Percentiles rank a stretch among this genome's conserved stretches.
These are phyloP conservation scores for Ormyrus pomaceus DNA, from an alignment of 2,888 invertebrate species.

Conservation along the genomic window DNA sequence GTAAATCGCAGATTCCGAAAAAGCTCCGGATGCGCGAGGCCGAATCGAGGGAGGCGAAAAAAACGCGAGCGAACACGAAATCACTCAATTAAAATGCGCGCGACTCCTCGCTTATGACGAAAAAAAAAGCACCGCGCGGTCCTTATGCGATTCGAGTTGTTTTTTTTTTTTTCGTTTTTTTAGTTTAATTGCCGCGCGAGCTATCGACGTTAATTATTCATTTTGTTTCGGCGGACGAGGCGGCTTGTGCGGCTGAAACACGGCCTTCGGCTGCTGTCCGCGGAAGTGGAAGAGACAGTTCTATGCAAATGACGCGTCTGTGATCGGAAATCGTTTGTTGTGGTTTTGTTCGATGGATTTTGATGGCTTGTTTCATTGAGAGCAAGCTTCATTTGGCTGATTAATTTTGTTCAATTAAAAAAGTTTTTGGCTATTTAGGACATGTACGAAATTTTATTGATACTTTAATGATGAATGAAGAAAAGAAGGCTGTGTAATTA, in stretches of 20 bases:
- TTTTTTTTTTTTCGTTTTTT: neutral
- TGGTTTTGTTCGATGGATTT: no score
- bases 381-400: no score
- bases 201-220: constrained; percentile 21
- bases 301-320: no score
- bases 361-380: no score
- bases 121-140: constrained; percentile 2
- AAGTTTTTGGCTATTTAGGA: no score
- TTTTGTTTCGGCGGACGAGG: neutral
- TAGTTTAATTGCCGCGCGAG: neutral
- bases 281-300: no score
- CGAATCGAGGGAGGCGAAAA: constrained; percentile 15
- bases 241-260: neutral
- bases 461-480: no score
- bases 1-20: no score
- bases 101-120: neutral
- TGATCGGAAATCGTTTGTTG: no score
- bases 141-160: neutral
- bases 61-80: constrained; percentile 32
- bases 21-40: neutral
- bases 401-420: no score
- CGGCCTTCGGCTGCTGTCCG: neutral
- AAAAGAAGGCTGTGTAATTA: no score
- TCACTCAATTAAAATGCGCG: constrained; percentile 51
- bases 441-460: no score